Percentiles rank a stretch among this genome's conserved stretches.
phyloP scores from a whole-genome alignment of 53 echinoderm and acorn worm genomes.

The Arbacia lixula region DNA sequence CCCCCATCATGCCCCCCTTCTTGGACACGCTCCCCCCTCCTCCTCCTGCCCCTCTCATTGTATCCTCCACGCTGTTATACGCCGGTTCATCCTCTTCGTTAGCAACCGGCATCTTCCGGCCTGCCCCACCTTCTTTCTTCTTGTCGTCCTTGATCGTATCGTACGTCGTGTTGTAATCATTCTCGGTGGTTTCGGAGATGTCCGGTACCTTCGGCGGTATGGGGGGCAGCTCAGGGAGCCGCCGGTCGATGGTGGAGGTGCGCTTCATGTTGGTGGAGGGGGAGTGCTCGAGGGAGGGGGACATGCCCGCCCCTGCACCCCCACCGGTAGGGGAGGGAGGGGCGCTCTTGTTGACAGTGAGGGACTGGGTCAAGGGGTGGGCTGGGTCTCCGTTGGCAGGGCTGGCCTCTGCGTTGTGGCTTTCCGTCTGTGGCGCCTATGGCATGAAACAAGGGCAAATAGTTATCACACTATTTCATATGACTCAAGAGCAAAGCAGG shows the following conservation, averaged over 20 bases:
- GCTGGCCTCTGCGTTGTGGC: background rate
- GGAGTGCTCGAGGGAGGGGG: constrained; percentile 27
- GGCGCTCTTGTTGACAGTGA: background rate
- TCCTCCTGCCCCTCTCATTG: background rate
- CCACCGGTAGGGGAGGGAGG: constrained; percentile 37
- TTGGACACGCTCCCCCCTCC: background rate
- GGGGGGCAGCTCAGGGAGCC: constrained; percentile 80
- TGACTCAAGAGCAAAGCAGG: no score
- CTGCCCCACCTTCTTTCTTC: constrained; percentile 22
- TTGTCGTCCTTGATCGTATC: constrained; percentile 73
- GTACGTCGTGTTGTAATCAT: constrained; percentile 76
- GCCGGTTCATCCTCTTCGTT: constrained; percentile 10
- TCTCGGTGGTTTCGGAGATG: constrained; percentile 52
- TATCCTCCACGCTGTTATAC: constrained; percentile 43
- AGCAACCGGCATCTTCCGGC: background rate
- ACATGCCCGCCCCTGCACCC: constrained; percentile 2
- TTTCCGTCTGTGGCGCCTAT: background rate
- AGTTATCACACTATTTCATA: no score
- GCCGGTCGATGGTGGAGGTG: constrained; percentile 74
- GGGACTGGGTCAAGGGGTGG: constrained; percentile 1
- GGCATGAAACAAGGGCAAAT: background rate
- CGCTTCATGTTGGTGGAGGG: constrained; percentile 54
- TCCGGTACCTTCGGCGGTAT: constrained; percentile 53
- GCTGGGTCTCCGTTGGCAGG: background rate
- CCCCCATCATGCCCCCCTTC: constrained; percentile 20